Conservation (phyloP, 2,113 vertebrate species). For the Mus pahari region DNA sequence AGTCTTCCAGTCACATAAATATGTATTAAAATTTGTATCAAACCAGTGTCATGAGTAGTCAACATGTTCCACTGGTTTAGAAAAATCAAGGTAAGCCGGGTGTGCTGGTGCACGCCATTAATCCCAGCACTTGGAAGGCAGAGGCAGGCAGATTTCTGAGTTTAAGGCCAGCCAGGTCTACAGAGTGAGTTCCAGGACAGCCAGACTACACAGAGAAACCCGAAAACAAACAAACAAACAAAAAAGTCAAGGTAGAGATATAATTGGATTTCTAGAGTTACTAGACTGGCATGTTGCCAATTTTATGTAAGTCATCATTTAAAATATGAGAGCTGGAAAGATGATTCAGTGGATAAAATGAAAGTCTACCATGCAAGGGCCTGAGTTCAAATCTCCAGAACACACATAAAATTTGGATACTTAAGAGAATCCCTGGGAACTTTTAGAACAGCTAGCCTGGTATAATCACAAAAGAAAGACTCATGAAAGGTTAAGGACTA, state of each 20-base stretch:
- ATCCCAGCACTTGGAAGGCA: too few species aligned
- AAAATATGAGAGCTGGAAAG: neutral
- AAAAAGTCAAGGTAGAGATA: neutral
- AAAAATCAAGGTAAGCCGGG: neutral
- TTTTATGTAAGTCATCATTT: slow-evolving; percentile 19
- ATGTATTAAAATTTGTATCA: slow-evolving; percentile 30
- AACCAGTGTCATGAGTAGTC: neutral
- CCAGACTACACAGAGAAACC: too few species aligned
- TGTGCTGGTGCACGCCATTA: too few species aligned
- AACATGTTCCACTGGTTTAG: neutral
- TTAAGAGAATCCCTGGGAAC: neutral
- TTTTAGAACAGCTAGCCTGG: neutral
- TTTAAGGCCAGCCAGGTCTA: too few species aligned
- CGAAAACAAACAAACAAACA: too few species aligned
- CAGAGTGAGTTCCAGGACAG: too few species aligned
- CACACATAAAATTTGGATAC: neutral
- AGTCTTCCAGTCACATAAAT: slow-evolving; percentile 19
- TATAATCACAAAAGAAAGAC: neutral
- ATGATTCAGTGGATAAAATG: too few species aligned
- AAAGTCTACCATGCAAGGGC: neutral
- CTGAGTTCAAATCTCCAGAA: neutral
- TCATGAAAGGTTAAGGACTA: neutral
- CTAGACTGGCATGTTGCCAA: neutral
- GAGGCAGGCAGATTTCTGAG: too few species aligned
- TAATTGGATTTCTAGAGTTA: slow-evolving; percentile 15